Base-by-base conservation (phyloP, 2,888 invertebrate genomes). In the Leucoptera coffeella region DNA sequence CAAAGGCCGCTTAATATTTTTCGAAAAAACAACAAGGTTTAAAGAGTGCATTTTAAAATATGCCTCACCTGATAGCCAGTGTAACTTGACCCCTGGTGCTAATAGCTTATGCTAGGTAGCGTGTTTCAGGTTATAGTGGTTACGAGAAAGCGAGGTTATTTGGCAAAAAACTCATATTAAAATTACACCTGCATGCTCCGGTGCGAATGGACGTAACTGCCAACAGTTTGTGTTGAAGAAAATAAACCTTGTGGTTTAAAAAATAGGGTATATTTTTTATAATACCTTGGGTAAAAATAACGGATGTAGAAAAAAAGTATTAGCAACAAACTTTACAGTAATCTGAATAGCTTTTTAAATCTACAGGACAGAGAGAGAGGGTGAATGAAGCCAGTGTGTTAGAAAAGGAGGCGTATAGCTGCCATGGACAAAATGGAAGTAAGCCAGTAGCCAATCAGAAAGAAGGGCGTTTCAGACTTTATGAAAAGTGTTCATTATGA, bases 261-360 rank as follows among this genome's bases (percentile, higher is more conserved):
- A n/a, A n/a, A n/a, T n/a, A n/a, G n/a, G n/a, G n/a, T n/a, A n/a
- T n/a, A n/a, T n/a, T n/a, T n/a, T n/a, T n/a, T n/a, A n/a, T n/a
- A n/a, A n/a, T n/a, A n/a, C n/a, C n/a, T n/a, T n/a, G n/a, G n/a
- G n/a, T n/a, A n/a, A n/a, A n/a, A n/a, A 44, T 51, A 47, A 47
- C 43, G 38, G 45, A 51, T 42, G 56, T 59, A 58, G 58, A 56
- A 64, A 59, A 65, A 59, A 51, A 39, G 49, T 53, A 48, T 51
- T 56, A 58, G 49, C 58, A 51, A 57, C 59, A 45, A 44, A 45
- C 42, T 45, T 45, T 42, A n/a, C 46, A 48, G 54, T 57, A 60
- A 60, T 64, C 59, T 60, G 49, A 55, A n/a, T 6, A 42, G 47
- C 42, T 45, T 47, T 43, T 41, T 50, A 50, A n/a, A 52, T 54